Conservation (phyloP, 2,797 vertebrate genomes). For the Arremon brunneinucha region DNA sequence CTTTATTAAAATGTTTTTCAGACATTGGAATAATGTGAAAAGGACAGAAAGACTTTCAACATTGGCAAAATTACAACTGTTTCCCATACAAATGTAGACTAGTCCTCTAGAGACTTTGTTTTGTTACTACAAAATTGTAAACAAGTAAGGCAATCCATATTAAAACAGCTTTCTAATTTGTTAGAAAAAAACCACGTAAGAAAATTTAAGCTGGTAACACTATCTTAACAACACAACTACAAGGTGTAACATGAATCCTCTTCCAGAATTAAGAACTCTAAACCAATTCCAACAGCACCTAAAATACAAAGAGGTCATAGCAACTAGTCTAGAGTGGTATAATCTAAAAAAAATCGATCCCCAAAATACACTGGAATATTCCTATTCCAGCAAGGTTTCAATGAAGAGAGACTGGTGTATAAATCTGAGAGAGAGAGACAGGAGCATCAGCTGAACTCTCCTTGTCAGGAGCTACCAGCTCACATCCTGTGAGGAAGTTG, state of each 20-base stretch:
- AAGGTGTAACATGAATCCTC: slow-evolving; percentile 24
- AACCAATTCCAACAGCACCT: slow-evolving; percentile 69
- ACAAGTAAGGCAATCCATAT: slow-evolving; percentile 35
- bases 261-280: slow-evolving; percentile 44
- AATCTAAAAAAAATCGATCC: slow-evolving; percentile 49
- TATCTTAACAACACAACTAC: slow-evolving; percentile 68
- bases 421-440: background rate
- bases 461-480: slow-evolving; percentile 52
- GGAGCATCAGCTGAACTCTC: slow-evolving; percentile 17
- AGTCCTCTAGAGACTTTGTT: background rate
- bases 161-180: slow-evolving; percentile 65
- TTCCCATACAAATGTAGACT: background rate
- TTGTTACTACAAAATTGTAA: slow-evolving; percentile 4
- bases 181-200: slow-evolving; percentile 49
- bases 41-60: background rate
- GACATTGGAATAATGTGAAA: background rate
- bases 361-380: slow-evolving; percentile 62
- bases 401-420: slow-evolving; percentile 39
- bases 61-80: background rate
- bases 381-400: slow-evolving; percentile 51
- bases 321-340: slow-evolving; percentile 42
- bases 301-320: slow-evolving; percentile 62
- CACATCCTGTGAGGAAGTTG: slow-evolving; percentile 63
- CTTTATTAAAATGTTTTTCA: background rate
- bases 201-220: slow-evolving; percentile 70